Base-by-base conservation (phyloP, 2,113 vertebrate genomes). In the Apteryx owenii region DNA sequence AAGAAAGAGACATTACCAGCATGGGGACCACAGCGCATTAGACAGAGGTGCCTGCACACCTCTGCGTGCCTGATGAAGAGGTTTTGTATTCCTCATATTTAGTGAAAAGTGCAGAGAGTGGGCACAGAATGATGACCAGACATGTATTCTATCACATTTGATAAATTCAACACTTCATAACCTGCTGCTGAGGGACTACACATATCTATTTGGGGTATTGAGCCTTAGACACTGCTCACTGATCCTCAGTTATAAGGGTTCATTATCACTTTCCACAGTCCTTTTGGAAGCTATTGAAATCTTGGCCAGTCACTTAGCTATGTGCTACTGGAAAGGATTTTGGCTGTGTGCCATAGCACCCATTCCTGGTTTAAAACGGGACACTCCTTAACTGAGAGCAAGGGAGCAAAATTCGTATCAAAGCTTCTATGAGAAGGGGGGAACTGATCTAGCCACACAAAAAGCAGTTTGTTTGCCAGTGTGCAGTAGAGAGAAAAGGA, bases 21-120 rank as follows among this genome's bases (percentile, higher is more conserved):
- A n/a, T 0, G 11, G 36, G 42, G 21, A 62, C 23, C 25, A 19
- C 0, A 11, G 21, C 14, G 26, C 10, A 46, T 31, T 29, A 51
- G 44, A 8, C 12, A 76, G 83, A 73, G 22, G 13, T 26, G 33
- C 26, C 61, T 23, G 8, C 48, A 31, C 36, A 69, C 10, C 42
- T 81, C 42, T 44, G 0, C 8, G 53, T 21, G 25, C 22, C 51
- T 54, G 66, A 51, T 2, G 40, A 82, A 40, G 48, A 58, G 9
- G 5, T 76, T 76, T 25, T 85, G 18, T 11, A 10, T 22, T 3
- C 65, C 31, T 65, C 7, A 1, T 7, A 5, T 18, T 7, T 14
- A 73, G 28, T 12, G 3, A 12, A 50, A 70, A 19, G 11, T 4
- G 5, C 1, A 38, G 65, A 66, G 54, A 51, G 36, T 10, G 69